These are phyloP conservation scores for Dorcus hopei DNA, from an alignment of 2,888 invertebrate species.

Conservation along the genomic window DNA sequence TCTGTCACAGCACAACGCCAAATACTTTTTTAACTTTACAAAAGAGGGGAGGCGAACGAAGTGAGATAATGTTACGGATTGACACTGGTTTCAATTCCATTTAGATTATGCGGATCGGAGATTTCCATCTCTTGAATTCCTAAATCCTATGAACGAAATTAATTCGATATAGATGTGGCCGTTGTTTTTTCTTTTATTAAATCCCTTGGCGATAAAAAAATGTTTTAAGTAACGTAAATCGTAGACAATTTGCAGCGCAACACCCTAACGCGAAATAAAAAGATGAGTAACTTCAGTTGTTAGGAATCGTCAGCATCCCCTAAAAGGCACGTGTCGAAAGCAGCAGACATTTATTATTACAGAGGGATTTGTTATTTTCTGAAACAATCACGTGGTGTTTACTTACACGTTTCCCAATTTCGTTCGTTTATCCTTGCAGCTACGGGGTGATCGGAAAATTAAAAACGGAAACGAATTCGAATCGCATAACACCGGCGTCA, in stretches of 20 bases:
- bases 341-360: constrained; percentile 34
- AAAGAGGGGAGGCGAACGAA: constrained; percentile 37
- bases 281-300: constrained; percentile 30
- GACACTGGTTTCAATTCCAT: constrained; percentile 49
- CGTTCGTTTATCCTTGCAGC: too few species aligned
- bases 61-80: constrained; percentile 44
- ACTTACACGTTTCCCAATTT: constrained; percentile 19
- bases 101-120: constrained; percentile 46
- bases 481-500: not conserved
- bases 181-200: constrained; percentile 21
- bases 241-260: too few species aligned
- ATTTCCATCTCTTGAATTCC: constrained; percentile 44
- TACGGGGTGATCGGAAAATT: too few species aligned
- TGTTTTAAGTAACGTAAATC: too few species aligned
- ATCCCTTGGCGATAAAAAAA: not conserved
- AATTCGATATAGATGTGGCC: constrained; percentile 32
- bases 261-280: constrained; percentile 17
- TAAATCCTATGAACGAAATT: constrained; percentile 38
- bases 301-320: constrained; percentile 24
- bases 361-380: constrained; percentile 29
- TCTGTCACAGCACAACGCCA: constrained; percentile 47
- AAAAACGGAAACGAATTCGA: not conserved
- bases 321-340: constrained; percentile 32
- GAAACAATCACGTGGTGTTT: constrained; percentile 34
- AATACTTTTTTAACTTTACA: constrained; percentile 43